Base-by-base conservation (phyloP, 2,888 invertebrate species). In the Thera obeliscata region DNA sequence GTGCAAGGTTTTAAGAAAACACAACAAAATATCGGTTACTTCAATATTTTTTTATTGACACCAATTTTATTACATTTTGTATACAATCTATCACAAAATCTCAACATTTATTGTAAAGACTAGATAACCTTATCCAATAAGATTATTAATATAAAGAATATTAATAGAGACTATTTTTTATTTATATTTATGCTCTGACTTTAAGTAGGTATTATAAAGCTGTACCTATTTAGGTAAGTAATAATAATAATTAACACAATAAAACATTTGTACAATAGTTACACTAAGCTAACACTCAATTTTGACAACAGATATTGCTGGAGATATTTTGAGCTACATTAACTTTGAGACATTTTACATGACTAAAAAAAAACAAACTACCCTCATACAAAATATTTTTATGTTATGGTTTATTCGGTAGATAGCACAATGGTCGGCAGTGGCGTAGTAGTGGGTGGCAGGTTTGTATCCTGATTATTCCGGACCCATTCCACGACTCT, bases 381-480 rank as follows among this genome's bases (percentile, higher is more conserved):
- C 41, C 1, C 41, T 7, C 41, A 41, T 7, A 41, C 41, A 41
- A 41, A 41, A 41, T 7, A 41, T 3, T 38, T 38, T 38, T 7
- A 41, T 2, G 7, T 41, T 4, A 41, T 2, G 38, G 9, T 12
- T 59, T 68, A 86, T 12, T 88, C 86, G 12, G 77, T 81, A 12
- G 87, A 82, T 2, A 90, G 74, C 4, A 89, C 80, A 56, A 91
- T 90, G 49, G 82, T 90, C 2, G 90, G 90, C 54, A 89, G 57
- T 1, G 87, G 84, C 3, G 83, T 80, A 22, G 61, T 35, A 50
- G 68, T 12, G 55, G 46, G 52, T 54, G 48, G 35, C 33, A 36
- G 64, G 65, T 65, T 70, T 56, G 63, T 55, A 41, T 69, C 69
- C 50, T 64, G 62, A 52, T 43, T 57, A n/a, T 66, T 56, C n/a